A percentile compares a stretch with the other conserved stretches of the same genome.
These are phyloP conservation scores for Drosophila yakuba DNA, from an alignment of 1,140 invertebrate genomes.

Conservation along the genomic window DNA sequence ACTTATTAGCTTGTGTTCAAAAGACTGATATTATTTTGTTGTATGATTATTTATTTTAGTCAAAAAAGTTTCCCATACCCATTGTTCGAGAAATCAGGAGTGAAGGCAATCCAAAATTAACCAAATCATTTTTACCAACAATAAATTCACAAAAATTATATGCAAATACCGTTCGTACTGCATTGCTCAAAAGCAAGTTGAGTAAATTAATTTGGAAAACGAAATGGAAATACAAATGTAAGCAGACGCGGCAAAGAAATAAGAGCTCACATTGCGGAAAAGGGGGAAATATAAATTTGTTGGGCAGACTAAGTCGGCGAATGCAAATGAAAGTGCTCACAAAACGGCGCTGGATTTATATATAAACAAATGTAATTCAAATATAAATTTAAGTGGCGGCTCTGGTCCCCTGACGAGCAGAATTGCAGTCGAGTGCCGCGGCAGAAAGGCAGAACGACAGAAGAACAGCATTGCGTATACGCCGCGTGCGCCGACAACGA, in stretches of 20 bases:
- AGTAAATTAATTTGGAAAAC: constrained; percentile 58
- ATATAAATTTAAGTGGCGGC: constrained; percentile 75
- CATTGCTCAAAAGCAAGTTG: constrained; percentile 47
- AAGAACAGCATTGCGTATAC: constrained; percentile 64
- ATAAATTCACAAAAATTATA: constrained; percentile 41
- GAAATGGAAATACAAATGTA: constrained; percentile 41
- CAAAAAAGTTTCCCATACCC: too few species aligned
- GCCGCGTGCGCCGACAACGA: constrained; percentile 73
- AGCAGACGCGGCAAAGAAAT: constrained; percentile 35
- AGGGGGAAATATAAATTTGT: constrained; percentile 17
- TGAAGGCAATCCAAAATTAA: constrained; percentile 10
- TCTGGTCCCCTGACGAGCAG: constrained; percentile 44
- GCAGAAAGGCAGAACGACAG: constrained; percentile 31
- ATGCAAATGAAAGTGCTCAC: constrained; percentile 47
- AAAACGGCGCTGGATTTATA: constrained; percentile 26
- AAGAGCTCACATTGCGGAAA: constrained; percentile 11
- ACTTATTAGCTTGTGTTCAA: too few species aligned
- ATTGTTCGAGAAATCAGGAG: background rate
- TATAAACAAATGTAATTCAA: constrained; percentile 76
- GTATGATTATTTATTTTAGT: background rate
- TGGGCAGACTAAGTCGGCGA: constrained; percentile 42
- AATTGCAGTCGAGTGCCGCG: constrained; percentile 12
- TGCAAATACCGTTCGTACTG: constrained; percentile 21
- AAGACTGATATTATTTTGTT: too few species aligned
- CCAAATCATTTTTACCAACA: constrained; percentile 17